Evolutionary conservation across 1,140 invertebrate species (phyloP), one percentile per base, ranked within the genome.

Genomic region (Protaetia brevitarsis): DNA sequence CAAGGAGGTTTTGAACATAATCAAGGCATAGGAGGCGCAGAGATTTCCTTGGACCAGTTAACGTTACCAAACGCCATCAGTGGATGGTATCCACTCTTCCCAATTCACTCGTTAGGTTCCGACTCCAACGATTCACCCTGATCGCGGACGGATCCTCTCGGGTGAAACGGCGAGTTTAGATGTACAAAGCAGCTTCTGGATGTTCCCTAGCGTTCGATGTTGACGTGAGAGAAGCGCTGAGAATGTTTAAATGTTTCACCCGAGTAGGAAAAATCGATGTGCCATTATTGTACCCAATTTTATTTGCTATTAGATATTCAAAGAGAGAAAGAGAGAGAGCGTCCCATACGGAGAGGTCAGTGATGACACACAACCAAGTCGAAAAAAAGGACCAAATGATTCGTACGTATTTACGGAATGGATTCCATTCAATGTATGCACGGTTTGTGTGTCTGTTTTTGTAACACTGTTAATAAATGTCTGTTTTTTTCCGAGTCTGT

Each of bases 21-120:
- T 77, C 87, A 90, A 64, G 91, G 91, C 1, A 79, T 96, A 28
- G 94, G 94, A 10, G 93, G 93, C 21, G 90, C 88, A 0, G 75
- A 92, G 94, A 86, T 96, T 66, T 85, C 88, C 63, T 82, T 96
- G 61, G 91, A 94, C 76, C 85, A 87, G 68, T 80, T 96, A 36
- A 87, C 90, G 23, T 82, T 94, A 11, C 87, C 88, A 11, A 87
- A 89, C 74, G 83, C 91, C 56, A 91, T 89, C 21, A 86, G 88
- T 63, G 89, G 90, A 36, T 96, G 94, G 94, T 97, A 96, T 80
- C 91, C 91, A 68, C 82, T 97, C 59, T 94, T 93, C 78, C 90
- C 92, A 6, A 91, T 89, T 69, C 86, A 89, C 72, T 87, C 86
- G 28, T 80, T 88, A 19, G 86, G 86, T 45, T 86, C 85, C 7